phyloP scores from a whole-genome alignment of 2,113 vertebrate species.

The Camelus bactrianus region DNA sequence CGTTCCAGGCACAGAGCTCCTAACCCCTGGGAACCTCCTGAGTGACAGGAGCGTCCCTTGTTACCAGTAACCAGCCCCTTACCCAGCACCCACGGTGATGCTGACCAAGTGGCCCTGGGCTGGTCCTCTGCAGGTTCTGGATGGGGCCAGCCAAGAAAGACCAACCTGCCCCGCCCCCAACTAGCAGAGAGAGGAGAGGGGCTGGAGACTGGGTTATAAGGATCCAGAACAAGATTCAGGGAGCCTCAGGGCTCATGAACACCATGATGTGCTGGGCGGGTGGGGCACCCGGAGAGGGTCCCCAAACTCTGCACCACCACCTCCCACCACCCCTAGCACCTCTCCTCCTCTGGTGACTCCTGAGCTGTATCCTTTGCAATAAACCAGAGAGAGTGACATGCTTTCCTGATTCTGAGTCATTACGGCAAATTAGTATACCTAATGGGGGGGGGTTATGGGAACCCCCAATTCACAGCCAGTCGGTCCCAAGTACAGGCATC shows the following conservation, averaged over 20 bases:
- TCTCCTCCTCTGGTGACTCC: neutral
- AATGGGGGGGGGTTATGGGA: neutral
- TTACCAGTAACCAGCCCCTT: neutral
- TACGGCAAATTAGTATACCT: neutral
- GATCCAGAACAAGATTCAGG: neutral
- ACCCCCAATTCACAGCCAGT: neutral
- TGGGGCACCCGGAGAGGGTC: accelerated
- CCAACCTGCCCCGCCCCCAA: too few species aligned
- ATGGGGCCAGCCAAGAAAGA: neutral
- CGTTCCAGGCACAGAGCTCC: neutral
- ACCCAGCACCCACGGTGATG: neutral
- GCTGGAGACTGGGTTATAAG: neutral
- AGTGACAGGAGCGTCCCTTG: neutral
- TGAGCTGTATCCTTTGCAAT: neutral
- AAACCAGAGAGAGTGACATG: neutral
- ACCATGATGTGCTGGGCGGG: neutral
- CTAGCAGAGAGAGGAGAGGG: too few species aligned
- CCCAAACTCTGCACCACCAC: too few species aligned
- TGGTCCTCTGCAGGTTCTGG: neutral
- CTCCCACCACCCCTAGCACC: accelerated
- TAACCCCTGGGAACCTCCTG: neutral
- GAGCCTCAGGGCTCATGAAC: neutral
- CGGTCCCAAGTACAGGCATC: neutral
- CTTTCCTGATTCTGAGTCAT: neutral
- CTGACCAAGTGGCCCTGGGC: neutral